Evolutionary conservation across 2,113 vertebrate species (phyloP).

Genomic region (Bombycilla garrulus): DNA sequence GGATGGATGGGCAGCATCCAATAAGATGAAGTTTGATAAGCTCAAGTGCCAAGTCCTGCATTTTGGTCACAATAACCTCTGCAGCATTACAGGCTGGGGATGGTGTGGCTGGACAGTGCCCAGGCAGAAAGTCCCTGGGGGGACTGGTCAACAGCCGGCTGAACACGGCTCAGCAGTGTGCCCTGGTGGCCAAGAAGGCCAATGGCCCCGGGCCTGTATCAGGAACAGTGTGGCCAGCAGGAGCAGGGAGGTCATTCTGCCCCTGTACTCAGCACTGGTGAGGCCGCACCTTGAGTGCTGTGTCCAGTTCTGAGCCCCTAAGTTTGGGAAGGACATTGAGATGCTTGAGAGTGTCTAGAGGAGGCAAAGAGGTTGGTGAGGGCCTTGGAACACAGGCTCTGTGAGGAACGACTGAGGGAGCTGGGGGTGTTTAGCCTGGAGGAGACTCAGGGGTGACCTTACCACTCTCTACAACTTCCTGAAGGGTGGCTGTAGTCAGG

Average conservation of each 20-base stretch:
- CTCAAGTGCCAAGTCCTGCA: neutral
- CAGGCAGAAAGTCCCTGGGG: neutral
- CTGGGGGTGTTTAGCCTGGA: neutral
- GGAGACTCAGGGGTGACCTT: neutral
- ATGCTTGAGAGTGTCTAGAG: rapidly evolving
- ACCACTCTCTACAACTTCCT: too few species aligned
- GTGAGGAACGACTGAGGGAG: rapidly evolving
- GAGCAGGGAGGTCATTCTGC: neutral
- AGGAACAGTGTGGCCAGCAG: neutral
- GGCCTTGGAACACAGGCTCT: neutral
- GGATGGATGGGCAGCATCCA: neutral
- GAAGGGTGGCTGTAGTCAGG: rapidly evolving
- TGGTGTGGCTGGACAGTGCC: neutral
- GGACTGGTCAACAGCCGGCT: too few species aligned
- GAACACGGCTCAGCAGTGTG: neutral
- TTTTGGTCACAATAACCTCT: neutral
- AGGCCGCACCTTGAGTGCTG: neutral
- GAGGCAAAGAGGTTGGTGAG: neutral
- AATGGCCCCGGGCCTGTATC: neutral
- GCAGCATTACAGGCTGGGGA: rapidly evolving
- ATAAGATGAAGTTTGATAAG: neutral
- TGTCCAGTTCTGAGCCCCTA: neutral
- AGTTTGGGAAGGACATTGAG: neutral
- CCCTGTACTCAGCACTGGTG: neutral
- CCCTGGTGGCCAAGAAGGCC: neutral